Conservation (phyloP, 1,140 invertebrate genomes). For the Chironomus striatipennis region DNA sequence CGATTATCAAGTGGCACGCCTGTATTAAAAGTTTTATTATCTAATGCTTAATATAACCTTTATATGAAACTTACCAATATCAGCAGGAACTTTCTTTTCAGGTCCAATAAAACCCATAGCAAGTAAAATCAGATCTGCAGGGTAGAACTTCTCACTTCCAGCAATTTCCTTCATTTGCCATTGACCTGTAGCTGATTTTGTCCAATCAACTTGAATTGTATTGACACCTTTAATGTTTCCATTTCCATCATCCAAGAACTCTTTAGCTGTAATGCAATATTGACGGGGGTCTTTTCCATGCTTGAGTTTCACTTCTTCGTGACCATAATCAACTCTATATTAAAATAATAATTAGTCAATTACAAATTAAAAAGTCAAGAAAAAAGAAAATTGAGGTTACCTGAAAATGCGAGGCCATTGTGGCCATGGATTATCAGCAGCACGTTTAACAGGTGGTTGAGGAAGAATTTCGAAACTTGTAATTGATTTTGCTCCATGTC, state of each 20-base stretch:
- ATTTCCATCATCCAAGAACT: slow-evolving; percentile 86
- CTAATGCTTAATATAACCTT: background rate
- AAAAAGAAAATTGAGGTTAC: slow-evolving; percentile 31
- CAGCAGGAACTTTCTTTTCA: slow-evolving; percentile 77
- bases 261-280: slow-evolving; percentile 90
- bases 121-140: slow-evolving; percentile 86
- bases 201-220: slow-evolving; percentile 89
- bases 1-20: slow-evolving; percentile 76
- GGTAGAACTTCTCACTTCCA: slow-evolving; percentile 71
- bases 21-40: slow-evolving; percentile 28
- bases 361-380: background rate
- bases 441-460: slow-evolving; percentile 70
- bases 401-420: slow-evolving; percentile 93
- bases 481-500: slow-evolving; percentile 94
- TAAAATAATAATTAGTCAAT: slow-evolving; percentile 16
- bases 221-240: slow-evolving; percentile 83
- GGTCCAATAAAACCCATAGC: slow-evolving; percentile 99
- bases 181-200: slow-evolving; percentile 79
- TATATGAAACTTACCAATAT: slow-evolving; percentile 49
- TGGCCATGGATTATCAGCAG: slow-evolving; percentile 93
- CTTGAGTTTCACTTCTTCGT: slow-evolving; percentile 90
- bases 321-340: slow-evolving; percentile 88
- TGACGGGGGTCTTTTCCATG: slow-evolving; percentile 89
- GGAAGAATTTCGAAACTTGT: slow-evolving; percentile 97
- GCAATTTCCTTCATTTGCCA: slow-evolving; percentile 91